Conservation (phyloP, 2,113 vertebrate species). For the Lophotis ruficrista region DNA sequence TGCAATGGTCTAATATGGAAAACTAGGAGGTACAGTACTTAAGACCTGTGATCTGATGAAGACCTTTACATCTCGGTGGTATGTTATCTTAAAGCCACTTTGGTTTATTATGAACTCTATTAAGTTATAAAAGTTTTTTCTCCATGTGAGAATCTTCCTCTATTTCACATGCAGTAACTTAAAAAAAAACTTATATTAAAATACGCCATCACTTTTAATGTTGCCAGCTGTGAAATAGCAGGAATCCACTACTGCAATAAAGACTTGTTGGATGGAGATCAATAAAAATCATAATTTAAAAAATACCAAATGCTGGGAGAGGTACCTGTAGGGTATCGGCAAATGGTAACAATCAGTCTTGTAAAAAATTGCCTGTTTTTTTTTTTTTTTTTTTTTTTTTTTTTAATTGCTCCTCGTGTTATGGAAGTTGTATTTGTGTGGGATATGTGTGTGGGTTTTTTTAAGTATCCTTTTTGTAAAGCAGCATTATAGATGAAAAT, state of each 20-base stretch:
- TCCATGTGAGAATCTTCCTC: background rate
- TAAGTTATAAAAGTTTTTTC: background rate
- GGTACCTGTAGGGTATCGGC: background rate
- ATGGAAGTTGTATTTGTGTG: background rate
- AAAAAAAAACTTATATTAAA: background rate
- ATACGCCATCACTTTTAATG: background rate
- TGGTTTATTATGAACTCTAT: background rate
- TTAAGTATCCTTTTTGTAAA: background rate
- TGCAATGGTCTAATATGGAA: background rate
- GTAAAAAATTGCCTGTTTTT: rapidly evolving
- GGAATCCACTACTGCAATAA: background rate
- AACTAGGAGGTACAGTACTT: background rate
- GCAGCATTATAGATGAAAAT: background rate
- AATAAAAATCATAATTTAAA: background rate
- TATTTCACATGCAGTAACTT: background rate
- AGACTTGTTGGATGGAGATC: background rate
- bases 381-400: background rate
- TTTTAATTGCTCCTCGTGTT: background rate
- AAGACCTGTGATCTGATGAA: background rate
- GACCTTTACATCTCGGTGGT: background rate
- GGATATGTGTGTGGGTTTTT: rapidly evolving
- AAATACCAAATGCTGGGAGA: background rate
- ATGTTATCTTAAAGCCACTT: background rate
- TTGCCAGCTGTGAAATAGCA: background rate
- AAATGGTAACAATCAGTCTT: background rate